Percentiles rank a stretch among this genome's conserved stretches.
Evolutionary conservation across 1,140 invertebrate species (phyloP).

Genomic region (Listronotus oregonensis): DNA sequence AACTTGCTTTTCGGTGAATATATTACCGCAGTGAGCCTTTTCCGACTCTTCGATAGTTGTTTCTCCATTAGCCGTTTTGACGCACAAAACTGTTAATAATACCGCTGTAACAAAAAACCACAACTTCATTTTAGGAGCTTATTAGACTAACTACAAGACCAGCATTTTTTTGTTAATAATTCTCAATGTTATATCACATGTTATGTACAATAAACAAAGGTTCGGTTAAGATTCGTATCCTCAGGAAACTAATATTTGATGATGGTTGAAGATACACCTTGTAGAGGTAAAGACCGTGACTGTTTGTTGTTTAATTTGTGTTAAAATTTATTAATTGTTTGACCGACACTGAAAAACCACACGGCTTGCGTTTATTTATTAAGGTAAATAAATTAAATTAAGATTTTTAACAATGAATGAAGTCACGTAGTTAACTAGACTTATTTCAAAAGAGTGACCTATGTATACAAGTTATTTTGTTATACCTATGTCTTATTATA

Average conservation of each 20-base stretch:
- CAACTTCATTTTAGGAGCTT: too few relatives aligned
- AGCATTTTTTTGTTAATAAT: background rate
- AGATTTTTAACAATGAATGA: background rate
- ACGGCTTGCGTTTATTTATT: background rate
- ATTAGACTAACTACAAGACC: too few relatives aligned
- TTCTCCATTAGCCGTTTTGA: too few relatives aligned
- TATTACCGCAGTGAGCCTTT: conserved; percentile 38
- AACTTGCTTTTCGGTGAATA: conserved; percentile 49
- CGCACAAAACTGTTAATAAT: too few relatives aligned
- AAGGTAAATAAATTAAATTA: conserved; percentile 14
- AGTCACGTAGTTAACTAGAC: background rate
- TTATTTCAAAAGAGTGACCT: background rate
- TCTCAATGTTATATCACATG: too few relatives aligned
- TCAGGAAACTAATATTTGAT: conserved; percentile 23
- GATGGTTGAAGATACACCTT: conserved; percentile 8
- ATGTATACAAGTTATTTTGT: too few relatives aligned
- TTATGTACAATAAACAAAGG: background rate
- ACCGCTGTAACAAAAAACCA: too few relatives aligned
- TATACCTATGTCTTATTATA: background rate
- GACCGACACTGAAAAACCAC: conserved; percentile 12
- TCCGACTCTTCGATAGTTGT: too few relatives aligned
- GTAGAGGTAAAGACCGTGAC: conserved; percentile 22
- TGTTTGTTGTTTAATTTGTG: background rate
- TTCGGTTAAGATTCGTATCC: conserved; percentile 20
- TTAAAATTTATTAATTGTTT: conserved; percentile 13